These are phyloP conservation scores for Melieria omissa DNA, from an alignment of 2,888 invertebrate species.

Conservation along the genomic window DNA sequence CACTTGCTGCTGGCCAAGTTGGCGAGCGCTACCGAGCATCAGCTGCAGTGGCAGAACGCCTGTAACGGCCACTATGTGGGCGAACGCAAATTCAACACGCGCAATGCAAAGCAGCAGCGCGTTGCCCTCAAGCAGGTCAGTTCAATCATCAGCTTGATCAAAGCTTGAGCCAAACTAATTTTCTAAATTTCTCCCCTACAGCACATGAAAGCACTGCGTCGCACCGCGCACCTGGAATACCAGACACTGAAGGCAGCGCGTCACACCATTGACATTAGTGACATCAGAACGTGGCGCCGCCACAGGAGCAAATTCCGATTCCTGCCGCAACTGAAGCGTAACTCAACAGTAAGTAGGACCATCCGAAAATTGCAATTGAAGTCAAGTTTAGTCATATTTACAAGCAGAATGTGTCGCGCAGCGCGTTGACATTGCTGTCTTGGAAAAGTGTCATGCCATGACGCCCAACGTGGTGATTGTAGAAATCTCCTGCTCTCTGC, in stretches of 20 bases:
- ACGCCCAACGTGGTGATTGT: no score
- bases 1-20: no score
- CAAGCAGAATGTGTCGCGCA: no score
- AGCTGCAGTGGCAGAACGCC: conserved; percentile 60
- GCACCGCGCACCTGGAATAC: conserved; percentile 42
- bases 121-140: no score
- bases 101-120: background rate
- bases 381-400: no score
- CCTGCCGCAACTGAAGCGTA: conserved; percentile 53
- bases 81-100: conserved; percentile 18
- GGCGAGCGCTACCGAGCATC: background rate
- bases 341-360: conserved; percentile 53
- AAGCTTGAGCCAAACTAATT: no score
- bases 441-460: no score
- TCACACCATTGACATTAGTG: conserved; percentile 46
- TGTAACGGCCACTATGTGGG: conserved; percentile 53
- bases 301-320: conserved; percentile 55
- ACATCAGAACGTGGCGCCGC: conserved; percentile 49
- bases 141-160: no score
- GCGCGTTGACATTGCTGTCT: no score
- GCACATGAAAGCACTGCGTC: conserved; percentile 46
- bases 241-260: conserved; percentile 21
- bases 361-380: background rate
- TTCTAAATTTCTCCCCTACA: conserved; percentile 36
- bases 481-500: no score